Percentiles rank a stretch among this genome's conserved stretches.
Conservation (phyloP, 2,113 vertebrate species). For the Psittacula cyanocephala region DNA sequence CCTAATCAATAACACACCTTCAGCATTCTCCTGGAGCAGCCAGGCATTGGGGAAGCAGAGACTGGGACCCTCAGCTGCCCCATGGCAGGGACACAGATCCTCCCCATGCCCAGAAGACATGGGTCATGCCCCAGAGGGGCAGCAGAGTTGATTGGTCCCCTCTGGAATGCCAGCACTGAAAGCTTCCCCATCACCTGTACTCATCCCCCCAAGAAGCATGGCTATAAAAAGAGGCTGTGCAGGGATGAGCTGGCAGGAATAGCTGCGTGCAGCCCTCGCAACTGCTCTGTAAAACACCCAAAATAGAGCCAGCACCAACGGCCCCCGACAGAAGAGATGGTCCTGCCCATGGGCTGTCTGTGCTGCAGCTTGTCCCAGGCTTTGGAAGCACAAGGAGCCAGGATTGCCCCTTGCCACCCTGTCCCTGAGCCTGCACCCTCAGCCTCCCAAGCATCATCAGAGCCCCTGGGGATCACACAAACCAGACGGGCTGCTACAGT, state of each 20-base stretch:
- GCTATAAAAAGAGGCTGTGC: neutral
- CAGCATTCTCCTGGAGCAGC: neutral
- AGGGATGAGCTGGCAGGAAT: conserved; percentile 47
- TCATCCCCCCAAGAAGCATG: neutral
- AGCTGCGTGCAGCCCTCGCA: neutral
- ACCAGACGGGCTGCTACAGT: rapidly evolving
- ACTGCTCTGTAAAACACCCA: neutral
- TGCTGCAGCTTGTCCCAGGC: neutral
- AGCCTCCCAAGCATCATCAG: too few species aligned
- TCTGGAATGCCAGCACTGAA: rapidly evolving
- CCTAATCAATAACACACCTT: neutral
- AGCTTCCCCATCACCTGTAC: neutral
- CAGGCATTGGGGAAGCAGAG: neutral
- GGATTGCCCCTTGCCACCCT: rapidly evolving
- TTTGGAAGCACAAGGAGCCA: rapidly evolving
- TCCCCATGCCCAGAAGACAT: neutral
- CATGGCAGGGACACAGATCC: rapidly evolving
- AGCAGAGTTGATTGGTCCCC: neutral
- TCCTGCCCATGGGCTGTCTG: neutral
- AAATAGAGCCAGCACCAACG: neutral
- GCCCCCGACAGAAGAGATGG: neutral
- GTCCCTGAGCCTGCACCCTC: neutral
- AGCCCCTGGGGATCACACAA: neutral
- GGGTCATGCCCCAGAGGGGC: rapidly evolving
- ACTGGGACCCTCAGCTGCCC: too few species aligned